A percentile compares a stretch with the other conserved stretches of the same genome.
Conservation (phyloP, 2,113 vertebrate genomes). For the Ptychochromis oligacanthus region DNA sequence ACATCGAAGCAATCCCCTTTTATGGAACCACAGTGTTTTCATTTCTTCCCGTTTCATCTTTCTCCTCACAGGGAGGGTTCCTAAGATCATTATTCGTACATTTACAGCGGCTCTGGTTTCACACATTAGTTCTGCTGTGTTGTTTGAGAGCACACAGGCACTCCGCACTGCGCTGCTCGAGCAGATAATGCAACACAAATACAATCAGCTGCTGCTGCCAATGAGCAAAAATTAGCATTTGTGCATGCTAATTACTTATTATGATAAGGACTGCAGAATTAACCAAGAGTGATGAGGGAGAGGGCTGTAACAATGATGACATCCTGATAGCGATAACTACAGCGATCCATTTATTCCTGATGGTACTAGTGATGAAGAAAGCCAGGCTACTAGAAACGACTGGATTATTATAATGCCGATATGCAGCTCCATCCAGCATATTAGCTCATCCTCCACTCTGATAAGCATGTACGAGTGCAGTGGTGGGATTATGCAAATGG, state of each 20-base stretch:
- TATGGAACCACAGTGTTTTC: constrained; percentile 5
- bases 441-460: constrained; percentile 72
- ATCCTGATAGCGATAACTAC: constrained; percentile 20
- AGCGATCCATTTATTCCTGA: constrained; percentile 45
- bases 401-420: constrained; percentile 72
- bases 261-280: constrained; percentile 35
- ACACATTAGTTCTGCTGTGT: constrained; percentile 39
- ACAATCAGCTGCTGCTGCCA: constrained; percentile 43
- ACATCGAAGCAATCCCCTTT: constrained; percentile 11
- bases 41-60: constrained; percentile 6
- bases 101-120: constrained; percentile 43
- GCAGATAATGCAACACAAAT: constrained; percentile 48
- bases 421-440: constrained; percentile 52
- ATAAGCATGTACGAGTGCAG: constrained; percentile 69
- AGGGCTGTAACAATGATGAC: constrained; percentile 5
- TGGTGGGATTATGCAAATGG: constrained; percentile 80
- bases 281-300: constrained; percentile 23
- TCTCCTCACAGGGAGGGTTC: neutral
- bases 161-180: constrained; percentile 5
- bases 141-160: constrained; percentile 29
- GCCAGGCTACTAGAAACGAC: constrained; percentile 39
- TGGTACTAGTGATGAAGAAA: constrained; percentile 35
- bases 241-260: constrained; percentile 52
- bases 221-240: constrained; percentile 40
- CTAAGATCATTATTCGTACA: constrained; percentile 20